These are phyloP conservation scores for Tenebrosternarchus preto DNA, from an alignment of 2,113 vertebrate species.

Conservation along the genomic window DNA sequence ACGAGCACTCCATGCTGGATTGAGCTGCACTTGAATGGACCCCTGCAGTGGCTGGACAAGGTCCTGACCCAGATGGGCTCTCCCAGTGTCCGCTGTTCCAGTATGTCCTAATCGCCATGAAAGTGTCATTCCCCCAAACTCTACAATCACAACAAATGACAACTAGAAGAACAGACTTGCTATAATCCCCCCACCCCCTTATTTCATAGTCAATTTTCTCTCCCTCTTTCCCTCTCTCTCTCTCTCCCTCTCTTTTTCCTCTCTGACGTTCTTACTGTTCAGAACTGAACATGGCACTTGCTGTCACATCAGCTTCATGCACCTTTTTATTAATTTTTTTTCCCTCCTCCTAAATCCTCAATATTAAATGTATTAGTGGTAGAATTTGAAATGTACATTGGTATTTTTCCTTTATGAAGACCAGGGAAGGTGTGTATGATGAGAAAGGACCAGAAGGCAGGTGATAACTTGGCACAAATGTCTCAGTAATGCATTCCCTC, in stretches of 20 bases:
- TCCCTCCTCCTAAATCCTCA: constrained; percentile 70
- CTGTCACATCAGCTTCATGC: constrained; percentile 84
- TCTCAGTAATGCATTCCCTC: constrained; percentile 48
- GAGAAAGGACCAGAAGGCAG: constrained; percentile 76
- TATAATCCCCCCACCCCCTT: constrained; percentile 63
- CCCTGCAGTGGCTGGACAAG: constrained; percentile 98
- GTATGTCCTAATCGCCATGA: constrained; percentile 87
- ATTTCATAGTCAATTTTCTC: constrained; percentile 21
- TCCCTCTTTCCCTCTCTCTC: constrained; percentile 36
- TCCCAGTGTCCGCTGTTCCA: constrained; percentile 95
- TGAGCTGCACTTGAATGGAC: constrained; percentile 96
- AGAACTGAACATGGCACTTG: constrained; percentile 81
- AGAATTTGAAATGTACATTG: constrained; percentile 69
- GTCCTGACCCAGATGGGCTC: constrained; percentile 99
- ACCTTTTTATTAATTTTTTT: constrained; percentile 78
- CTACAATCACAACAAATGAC: constrained; percentile 57
- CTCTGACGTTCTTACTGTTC: constrained; percentile 79
- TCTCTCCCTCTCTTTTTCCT: constrained; percentile 7
- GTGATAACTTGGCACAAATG: constrained; percentile 75
- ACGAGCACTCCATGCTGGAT: constrained; percentile 99
- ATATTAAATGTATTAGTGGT: constrained; percentile 83
- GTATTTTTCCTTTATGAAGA: constrained; percentile 63
- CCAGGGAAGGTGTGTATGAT: constrained; percentile 47
- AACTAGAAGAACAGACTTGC: constrained; percentile 72
- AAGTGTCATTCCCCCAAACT: constrained; percentile 62